Evolutionary conservation across 2,113 vertebrate genomes (phyloP).

Genomic region (Falcunculus frontatus): DNA sequence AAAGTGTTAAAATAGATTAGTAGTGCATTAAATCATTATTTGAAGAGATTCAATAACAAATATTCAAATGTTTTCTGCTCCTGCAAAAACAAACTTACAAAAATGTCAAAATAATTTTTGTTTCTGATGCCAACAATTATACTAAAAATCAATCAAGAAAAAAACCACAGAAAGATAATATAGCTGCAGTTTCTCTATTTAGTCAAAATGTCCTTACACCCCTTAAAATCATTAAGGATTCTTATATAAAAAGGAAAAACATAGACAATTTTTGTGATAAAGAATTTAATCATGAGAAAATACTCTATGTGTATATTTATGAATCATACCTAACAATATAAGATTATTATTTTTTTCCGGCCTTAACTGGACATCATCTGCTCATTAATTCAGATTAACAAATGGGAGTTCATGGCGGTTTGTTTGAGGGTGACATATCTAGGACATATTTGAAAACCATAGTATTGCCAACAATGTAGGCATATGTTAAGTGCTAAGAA

Average conservation of each 20-base stretch:
- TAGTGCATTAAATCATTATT: not conserved
- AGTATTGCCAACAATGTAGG: not conserved
- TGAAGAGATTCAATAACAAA: not conserved
- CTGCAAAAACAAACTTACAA: not conserved
- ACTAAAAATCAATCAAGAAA: not conserved
- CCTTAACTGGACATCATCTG: not conserved
- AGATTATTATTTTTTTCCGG: not conserved
- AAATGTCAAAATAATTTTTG: not conserved
- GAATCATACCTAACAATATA: not conserved
- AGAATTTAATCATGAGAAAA: not conserved
- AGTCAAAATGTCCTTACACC: not conserved
- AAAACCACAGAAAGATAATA: fast-evolving
- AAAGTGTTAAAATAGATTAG: not conserved
- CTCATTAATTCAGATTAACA: slow-evolving; percentile 60
- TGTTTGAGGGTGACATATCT: slow-evolving; percentile 45
- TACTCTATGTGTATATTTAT: not conserved
- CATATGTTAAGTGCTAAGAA: slow-evolving; percentile 10
- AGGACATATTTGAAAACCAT: slow-evolving; percentile 14
- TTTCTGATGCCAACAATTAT: not conserved
- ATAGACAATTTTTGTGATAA: not conserved
- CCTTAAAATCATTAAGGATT: not conserved
- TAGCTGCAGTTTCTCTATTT: not conserved
- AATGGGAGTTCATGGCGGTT: not conserved
- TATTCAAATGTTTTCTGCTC: not conserved
- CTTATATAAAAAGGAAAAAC: not conserved